Conservation (phyloP, 2,888 invertebrate species). For the Podabrus alpinus region DNA sequence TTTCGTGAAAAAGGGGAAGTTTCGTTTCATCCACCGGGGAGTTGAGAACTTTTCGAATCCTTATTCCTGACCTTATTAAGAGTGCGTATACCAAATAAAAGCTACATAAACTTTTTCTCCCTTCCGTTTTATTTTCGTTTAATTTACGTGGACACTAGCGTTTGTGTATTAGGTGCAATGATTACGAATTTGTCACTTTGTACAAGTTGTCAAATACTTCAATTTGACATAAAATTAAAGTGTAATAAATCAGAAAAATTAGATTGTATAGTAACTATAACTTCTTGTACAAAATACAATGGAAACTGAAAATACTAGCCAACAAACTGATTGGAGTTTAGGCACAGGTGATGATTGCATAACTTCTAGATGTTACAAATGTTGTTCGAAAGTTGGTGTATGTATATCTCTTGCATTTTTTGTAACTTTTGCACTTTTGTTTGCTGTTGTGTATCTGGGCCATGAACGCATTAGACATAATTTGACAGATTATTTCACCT, state of each 20-base stretch:
- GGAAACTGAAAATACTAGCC: background rate
- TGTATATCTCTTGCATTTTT: background rate
- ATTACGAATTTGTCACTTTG: too few species aligned
- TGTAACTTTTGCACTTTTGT: background rate
- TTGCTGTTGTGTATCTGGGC: background rate
- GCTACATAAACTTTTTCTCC: too few species aligned
- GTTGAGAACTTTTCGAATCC: too few species aligned
- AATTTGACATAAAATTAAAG: background rate
- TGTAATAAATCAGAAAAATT: background rate
- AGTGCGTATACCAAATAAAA: too few species aligned
- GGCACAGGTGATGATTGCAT: background rate
- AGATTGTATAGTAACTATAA: background rate
- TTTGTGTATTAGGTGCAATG: too few species aligned
- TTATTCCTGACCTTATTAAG: too few species aligned
- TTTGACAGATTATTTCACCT: background rate
- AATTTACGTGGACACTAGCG: too few species aligned
- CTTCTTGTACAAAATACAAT: too few species aligned
- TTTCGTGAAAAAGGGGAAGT: too few species aligned
- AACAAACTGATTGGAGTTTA: background rate
- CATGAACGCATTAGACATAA: background rate
- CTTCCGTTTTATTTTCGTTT: too few species aligned
- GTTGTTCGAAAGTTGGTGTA: background rate
- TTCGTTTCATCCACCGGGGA: too few species aligned
- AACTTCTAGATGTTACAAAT: background rate
- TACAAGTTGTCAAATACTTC: background rate